Base-by-base conservation (phyloP, 2,113 vertebrate genomes). In the Pteropus alecto region DNA sequence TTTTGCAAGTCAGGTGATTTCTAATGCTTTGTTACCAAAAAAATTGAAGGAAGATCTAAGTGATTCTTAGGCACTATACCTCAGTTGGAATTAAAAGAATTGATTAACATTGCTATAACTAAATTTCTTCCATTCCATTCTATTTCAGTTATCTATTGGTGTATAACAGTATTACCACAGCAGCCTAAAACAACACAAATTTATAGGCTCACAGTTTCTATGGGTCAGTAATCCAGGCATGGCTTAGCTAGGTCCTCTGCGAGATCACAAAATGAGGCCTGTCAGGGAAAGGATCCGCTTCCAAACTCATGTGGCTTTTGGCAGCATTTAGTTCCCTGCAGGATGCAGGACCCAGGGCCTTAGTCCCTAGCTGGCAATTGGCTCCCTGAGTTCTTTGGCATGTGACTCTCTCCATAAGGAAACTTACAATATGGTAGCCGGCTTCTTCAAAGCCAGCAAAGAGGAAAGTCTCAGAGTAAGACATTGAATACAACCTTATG, bases 41-140 rank as follows among this genome's bases (percentile, higher is more conserved):
- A 90, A 90, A 87, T 28, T n/a, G 74, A 95, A 95, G 54, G 56
- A 87, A 93, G 46, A 58, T 54, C 85, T 95, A 84, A 73, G 16
- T 92, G 73, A 86, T 89, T 89, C 46, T 91, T 88, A 33, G 83
- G 43, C 71, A 51, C 51, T 54, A 81, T 28, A 51, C 77, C 28
- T 86, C 12, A 74, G 56, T 35, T 67, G 68, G 38, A 81, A 22
- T 65, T 94, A 54, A 83, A 92, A 81, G 68, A 71, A 70, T 18
- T 18, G 13, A 65, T 24, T 54, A 82, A 51, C 43, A 54, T 60
- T 58, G 21, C 30, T 96, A 21, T 60, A 61, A 83, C 28, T 83
- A 22, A 67, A 56, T 61, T 56, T 82, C 65, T 85, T 84, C 56
- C 21, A 24, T 84, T 48, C 16, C 38, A 19, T 2, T 86, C 68